Percentiles rank a stretch among this genome's conserved stretches.
phyloP scores from a whole-genome alignment of 2,113 vertebrate species.

The Pseudorasbora parva region DNA sequence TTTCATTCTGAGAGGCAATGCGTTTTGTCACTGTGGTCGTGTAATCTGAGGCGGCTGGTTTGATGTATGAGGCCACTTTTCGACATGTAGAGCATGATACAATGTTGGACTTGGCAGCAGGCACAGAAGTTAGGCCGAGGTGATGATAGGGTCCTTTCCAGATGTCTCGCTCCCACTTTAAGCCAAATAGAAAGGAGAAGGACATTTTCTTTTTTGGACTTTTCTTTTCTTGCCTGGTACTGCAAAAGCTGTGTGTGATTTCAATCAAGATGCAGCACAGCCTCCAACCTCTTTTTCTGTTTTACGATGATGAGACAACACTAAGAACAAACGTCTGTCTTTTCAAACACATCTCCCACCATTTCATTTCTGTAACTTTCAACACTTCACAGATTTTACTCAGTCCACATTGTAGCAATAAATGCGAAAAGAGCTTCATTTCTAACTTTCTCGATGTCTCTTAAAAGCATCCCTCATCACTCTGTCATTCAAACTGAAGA shows the following conservation, averaged over 20 bases:
- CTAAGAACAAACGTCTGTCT: neutral
- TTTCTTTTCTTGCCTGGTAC: slow-evolving; percentile 31
- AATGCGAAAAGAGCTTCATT: neutral
- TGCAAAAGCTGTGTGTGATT: neutral
- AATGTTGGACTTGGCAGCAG: slow-evolving; percentile 59
- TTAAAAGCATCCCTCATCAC: slow-evolving; percentile 37
- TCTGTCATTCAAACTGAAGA: slow-evolving; percentile 36
- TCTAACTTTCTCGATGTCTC: slow-evolving; percentile 11
- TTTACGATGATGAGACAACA: neutral
- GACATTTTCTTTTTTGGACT: neutral
- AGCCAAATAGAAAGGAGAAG: neutral
- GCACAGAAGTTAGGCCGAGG: neutral
- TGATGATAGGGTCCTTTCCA: slow-evolving; percentile 51
- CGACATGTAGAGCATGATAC: slow-evolving; percentile 43
- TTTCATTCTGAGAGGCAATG: neutral
- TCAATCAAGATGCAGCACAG: neutral
- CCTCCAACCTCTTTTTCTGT: neutral
- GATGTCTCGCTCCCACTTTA: neutral
- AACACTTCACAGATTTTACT: neutral
- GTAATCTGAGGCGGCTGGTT: slow-evolving; percentile 31
- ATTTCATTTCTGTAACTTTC: neutral
- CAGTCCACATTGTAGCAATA: neutral
- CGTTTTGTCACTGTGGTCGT: slow-evolving; percentile 29
- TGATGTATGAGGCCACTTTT: slow-evolving; percentile 35
- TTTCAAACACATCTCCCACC: neutral